Evolutionary conservation across 2,113 vertebrate genomes (phyloP).

Genomic region (Oncorhynchus kisutch): DNA sequence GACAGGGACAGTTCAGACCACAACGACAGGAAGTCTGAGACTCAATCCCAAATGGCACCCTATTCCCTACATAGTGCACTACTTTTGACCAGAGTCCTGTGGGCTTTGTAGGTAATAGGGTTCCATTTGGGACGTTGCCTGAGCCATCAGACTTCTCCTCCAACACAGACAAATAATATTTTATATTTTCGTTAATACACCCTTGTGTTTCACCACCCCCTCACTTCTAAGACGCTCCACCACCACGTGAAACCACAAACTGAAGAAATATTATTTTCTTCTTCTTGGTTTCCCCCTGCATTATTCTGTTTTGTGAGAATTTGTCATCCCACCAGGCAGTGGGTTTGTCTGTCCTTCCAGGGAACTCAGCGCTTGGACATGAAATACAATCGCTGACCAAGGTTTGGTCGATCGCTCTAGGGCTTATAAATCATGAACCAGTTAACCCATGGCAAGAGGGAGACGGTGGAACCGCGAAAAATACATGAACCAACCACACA

Average conservation of each 20-base stretch:
- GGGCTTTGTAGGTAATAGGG: too few species aligned
- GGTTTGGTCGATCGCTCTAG: constrained; percentile 22
- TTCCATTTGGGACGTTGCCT: too few species aligned
- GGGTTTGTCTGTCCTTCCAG: constrained; percentile 1
- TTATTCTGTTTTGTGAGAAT: neutral
- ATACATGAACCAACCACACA: constrained; percentile 30
- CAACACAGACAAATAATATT: constrained; percentile 20
- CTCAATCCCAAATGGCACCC: neutral
- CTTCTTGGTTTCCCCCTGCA: neutral
- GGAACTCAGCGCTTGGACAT: constrained; percentile 7
- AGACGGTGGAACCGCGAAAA: constrained; percentile 36
- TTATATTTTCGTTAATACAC: constrained; percentile 9
- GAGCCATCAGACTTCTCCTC: constrained; percentile 4
- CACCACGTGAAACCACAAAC: constrained; percentile 14
- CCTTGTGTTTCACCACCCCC: too few species aligned
- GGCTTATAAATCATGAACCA: constrained; percentile 15
- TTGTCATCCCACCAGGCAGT: neutral
- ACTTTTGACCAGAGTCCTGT: too few species aligned
- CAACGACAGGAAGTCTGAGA: constrained; percentile 22
- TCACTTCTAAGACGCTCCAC: neutral
- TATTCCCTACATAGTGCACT: too few species aligned
- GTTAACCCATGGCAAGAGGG: constrained; percentile 14
- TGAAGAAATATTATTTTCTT: constrained; percentile 15
- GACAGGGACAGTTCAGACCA: constrained; percentile 48
- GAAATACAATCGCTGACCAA: constrained; percentile 28